Evolutionary conservation across 2,113 vertebrate genomes (phyloP).

Genomic region (Ammospiza caudacuta): DNA sequence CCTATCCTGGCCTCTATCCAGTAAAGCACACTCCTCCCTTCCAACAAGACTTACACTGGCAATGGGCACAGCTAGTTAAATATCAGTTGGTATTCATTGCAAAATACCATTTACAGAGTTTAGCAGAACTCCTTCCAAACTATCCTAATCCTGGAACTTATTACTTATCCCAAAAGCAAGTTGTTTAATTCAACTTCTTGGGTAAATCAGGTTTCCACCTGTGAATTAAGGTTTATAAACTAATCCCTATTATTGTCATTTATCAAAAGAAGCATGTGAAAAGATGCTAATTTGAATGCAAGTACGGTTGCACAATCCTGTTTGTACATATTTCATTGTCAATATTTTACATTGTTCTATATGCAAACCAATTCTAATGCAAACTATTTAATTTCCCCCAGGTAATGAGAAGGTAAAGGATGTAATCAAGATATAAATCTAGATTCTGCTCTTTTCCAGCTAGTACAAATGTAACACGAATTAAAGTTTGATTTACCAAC

Average conservation of each 20-base stretch:
- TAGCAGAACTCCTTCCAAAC: not conserved
- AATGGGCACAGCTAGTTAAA: not conserved
- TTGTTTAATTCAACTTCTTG: not conserved
- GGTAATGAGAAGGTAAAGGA: constrained; percentile 62
- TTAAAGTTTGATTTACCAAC: constrained; percentile 20
- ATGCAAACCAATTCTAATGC: constrained; percentile 50
- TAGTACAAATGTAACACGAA: not conserved
- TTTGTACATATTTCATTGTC: constrained; percentile 50
- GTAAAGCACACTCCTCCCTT: not conserved
- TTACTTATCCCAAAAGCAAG: not conserved
- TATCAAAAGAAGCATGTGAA: constrained; percentile 1
- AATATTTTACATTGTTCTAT: constrained; percentile 47
- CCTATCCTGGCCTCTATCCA: not conserved
- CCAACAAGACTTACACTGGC: not conserved
- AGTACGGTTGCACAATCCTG: not conserved
- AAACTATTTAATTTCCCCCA: constrained; percentile 55
- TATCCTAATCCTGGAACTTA: not conserved
- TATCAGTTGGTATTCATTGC: not conserved
- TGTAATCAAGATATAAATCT: constrained; percentile 59
- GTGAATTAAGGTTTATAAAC: constrained; percentile 22
- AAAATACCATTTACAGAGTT: not conserved
- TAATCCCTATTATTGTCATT: constrained; percentile 49
- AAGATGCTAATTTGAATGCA: constrained; percentile 36
- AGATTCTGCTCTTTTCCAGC: constrained; percentile 5
- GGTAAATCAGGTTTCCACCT: not conserved